phyloP scores from a whole-genome alignment of 2,797 vertebrate genomes.

The Pterois miles region DNA sequence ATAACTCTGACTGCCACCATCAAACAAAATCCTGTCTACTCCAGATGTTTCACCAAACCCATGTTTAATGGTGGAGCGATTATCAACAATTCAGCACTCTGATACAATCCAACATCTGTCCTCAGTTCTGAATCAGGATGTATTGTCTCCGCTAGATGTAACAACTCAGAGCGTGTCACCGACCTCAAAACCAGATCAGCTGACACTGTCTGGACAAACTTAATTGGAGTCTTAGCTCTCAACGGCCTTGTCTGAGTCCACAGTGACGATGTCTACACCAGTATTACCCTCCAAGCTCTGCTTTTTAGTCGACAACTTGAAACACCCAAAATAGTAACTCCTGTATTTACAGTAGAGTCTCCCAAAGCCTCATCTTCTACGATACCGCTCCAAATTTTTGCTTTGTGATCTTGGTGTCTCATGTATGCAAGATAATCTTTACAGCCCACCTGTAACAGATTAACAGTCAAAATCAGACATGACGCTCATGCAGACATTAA shows the following conservation, averaged over 20 bases:
- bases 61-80: background rate
- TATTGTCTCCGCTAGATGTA: constrained; percentile 16
- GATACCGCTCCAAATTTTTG: background rate
- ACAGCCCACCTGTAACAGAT: background rate
- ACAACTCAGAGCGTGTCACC: constrained; percentile 24
- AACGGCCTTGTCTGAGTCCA: background rate
- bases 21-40: background rate
- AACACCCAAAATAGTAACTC: background rate
- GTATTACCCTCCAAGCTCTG: background rate
- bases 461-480: background rate
- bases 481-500: background rate
- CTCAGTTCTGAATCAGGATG: constrained; percentile 9
- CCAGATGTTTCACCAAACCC: constrained; percentile 37
- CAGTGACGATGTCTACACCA: background rate
- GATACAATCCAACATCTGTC: constrained; percentile 19
- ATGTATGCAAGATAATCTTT: background rate
- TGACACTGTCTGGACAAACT: constrained; percentile 2
- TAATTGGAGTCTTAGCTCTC: constrained; percentile 25
- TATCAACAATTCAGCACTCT: background rate
- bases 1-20: constrained; percentile 1
- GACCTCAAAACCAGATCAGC: constrained; percentile 12
- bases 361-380: background rate
- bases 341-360: background rate
- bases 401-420: background rate
- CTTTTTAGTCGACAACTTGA: background rate